Evolutionary conservation across 2,888 invertebrate genomes (phyloP), one percentile per base, ranked within the genome.

Genomic region (Epirrita christyi): DNA sequence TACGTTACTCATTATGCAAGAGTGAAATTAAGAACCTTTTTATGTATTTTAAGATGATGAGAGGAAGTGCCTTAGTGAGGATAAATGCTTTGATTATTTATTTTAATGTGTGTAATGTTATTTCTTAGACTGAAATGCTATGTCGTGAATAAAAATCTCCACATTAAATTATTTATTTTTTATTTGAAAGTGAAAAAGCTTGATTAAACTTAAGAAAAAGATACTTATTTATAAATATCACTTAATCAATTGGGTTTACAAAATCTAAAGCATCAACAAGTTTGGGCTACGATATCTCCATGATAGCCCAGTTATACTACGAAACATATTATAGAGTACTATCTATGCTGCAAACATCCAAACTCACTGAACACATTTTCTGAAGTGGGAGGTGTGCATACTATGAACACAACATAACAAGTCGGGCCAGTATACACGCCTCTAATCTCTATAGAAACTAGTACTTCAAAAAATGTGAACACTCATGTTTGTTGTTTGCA

Each of bases 31-130:
- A 21, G 21, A 21, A 21, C 21, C 21, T 21, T 2, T 32, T 32
- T 32, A 32, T 32, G 5, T 52, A 43, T 37, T 46, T 14, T 65
- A 63, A 64, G 62, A 67, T 66, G 70, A 67, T 67, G 71, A 66
- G 68, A 74, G 52, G 49, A 67, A 76, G 76, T 76, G 76, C 76
- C 76, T 76, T 76, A 75, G 67, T 53, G 49, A 63, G 67, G 75
- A 68, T 67, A 56, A 47, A 58, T 61, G 59, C 65, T 61, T 61
- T 55, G 37, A 37, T 47, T 37, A 37, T 45, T 48, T 53, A 7
- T 49, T 53, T 47, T 38, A 41, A 55, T 51, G 40, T 53, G 11
- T 28, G 47, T 43, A 34, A 28, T 61, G 34, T 48, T 41, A 27
- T 47, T 34, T n/a, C 10, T 37, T 46, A 37, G 47, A 54, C 14